Evolutionary conservation across 2,888 invertebrate species (phyloP).

Genomic region (Papilio demoleus): DNA sequence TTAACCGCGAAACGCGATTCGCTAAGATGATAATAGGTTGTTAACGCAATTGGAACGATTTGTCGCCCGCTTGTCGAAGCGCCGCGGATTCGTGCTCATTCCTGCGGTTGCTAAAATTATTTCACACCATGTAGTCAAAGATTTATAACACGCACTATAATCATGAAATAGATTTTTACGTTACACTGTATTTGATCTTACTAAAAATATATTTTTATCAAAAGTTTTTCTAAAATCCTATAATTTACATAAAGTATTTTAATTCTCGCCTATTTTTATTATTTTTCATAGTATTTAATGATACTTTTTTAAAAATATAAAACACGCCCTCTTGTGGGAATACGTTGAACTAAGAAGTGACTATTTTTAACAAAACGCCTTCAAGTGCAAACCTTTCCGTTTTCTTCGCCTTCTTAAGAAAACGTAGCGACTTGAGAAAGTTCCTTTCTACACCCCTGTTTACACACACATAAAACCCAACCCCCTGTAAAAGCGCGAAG

Average conservation of each 20-base stretch:
- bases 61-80: slow-evolving; percentile 65
- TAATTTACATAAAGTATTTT: not conserved
- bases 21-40: slow-evolving; percentile 79
- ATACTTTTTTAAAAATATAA: slow-evolving; percentile 39
- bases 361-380: slow-evolving; percentile 77
- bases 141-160: not conserved
- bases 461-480: slow-evolving; percentile 58
- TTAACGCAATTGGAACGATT: slow-evolving; percentile 65
- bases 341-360: slow-evolving; percentile 59
- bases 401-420: slow-evolving; percentile 82
- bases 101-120: slow-evolving; percentile 54
- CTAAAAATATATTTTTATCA: too few relatives aligned
- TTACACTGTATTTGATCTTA: too few relatives aligned
- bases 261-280: not conserved
- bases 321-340: slow-evolving; percentile 70
- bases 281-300: not conserved
- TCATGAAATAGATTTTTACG: not conserved
- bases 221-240: not conserved
- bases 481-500: slow-evolving; percentile 49
- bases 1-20: slow-evolving; percentile 80
- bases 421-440: slow-evolving; percentile 75
- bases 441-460: slow-evolving; percentile 60
- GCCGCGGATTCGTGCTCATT: slow-evolving; percentile 47
- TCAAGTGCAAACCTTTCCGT: slow-evolving; percentile 78
- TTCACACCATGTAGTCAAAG: not conserved